Evolutionary conservation across 1,140 invertebrate genomes (phyloP), one percentile per base, ranked within the genome.

Genomic region (Conus ventricosus): DNA sequence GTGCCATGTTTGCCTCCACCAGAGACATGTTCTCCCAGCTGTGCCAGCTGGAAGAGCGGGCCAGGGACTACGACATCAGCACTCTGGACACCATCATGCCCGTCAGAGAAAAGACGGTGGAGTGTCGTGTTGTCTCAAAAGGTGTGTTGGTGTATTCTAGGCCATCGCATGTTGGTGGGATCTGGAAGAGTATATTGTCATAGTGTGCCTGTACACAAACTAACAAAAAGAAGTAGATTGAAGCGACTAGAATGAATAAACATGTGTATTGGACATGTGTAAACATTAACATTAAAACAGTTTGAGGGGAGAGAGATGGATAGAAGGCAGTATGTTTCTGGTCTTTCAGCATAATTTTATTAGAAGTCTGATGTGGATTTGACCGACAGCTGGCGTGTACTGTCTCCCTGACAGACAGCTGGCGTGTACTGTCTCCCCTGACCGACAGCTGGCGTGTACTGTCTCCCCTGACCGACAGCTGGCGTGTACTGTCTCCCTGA

Each of bases 111-210:
- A 51, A 87, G 71, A 11, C 0, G 15, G 15, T 8, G 53, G 51
- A 51, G n/a, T 15, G 15, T n/a, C 5, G 17, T 17, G 23, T 13
- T 23, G 39, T 55, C 11, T 20, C 17, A 4, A 55, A 27, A 8
- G 15, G 4, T 10, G 51, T 27, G 15, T 20, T 75, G 55, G 71
- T 57, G 8, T 53, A 55, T 78, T 27, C 85, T 0, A 57, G 63
- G 53, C 20, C 71, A 20, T 78, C 85, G 2, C 85, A 87, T 27
- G 54, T 87, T 55, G 85, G 85, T 11, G 85, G 85, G 20, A 27
- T 87, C 15, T 87, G 85, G 85, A 87, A 80, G 17, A 78, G 71
- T n/a, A 87, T 87, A 15, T 60, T 87, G 23, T 87, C 85, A 27
- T 51, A 57, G 75, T 75, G 27, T 51, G 39, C 7, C 4, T 39